phyloP scores from a whole-genome alignment of 2,888 invertebrate genomes.

The Druceiella hillmani region DNA sequence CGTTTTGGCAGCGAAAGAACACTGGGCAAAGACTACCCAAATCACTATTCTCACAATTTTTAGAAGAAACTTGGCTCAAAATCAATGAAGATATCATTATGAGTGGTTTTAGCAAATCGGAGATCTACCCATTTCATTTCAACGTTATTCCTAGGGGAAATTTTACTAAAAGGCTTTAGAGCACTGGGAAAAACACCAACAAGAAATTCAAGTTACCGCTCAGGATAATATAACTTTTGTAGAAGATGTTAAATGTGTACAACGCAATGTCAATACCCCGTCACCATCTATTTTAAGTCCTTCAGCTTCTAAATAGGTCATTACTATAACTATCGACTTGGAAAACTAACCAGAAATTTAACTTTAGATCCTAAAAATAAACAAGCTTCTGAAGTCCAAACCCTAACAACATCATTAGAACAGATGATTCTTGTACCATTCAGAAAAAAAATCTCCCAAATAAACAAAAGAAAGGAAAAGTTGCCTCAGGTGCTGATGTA shows the following conservation, averaged over 20 bases:
- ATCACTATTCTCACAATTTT: conserved; percentile 14
- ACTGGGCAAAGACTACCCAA: conserved; percentile 15
- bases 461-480: conserved; percentile 15
- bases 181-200: conserved; percentile 15
- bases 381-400: too few relatives aligned
- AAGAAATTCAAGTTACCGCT: conserved; percentile 10
- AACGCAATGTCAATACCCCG: conserved; percentile 1
- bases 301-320: conserved; percentile 1
- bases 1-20: conserved; percentile 14
- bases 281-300: conserved; percentile 2
- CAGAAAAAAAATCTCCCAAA: conserved; percentile 9
- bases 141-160: conserved; percentile 13
- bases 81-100: conserved; percentile 12
- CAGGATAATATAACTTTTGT: too few relatives aligned
- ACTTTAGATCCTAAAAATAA: too few relatives aligned
- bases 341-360: too few relatives aligned
- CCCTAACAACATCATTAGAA: conserved; percentile 7
- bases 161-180: conserved; percentile 14
- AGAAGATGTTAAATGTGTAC: background rate
- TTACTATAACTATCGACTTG: too few relatives aligned
- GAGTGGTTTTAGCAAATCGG: conserved; percentile 15
- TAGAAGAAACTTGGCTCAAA: conserved; percentile 13
- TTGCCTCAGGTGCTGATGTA: conserved; percentile 16
- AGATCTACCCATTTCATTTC: conserved; percentile 14
- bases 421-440: conserved; percentile 8